Evolutionary conservation across 2,797 vertebrate genomes (phyloP).

Genomic region (Threskiornis aethiopicus): DNA sequence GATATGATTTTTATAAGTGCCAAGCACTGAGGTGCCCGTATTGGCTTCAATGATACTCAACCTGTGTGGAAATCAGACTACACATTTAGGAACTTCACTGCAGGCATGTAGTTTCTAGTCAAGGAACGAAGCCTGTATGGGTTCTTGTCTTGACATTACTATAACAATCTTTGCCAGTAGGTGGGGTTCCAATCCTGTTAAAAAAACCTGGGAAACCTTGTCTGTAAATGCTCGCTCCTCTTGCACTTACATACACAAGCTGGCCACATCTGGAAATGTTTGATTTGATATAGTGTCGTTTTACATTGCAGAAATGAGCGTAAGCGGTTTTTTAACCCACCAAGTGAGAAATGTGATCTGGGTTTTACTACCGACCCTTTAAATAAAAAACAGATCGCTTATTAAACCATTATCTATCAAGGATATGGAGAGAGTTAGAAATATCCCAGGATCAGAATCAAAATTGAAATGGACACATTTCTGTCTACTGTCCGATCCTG

Average conservation of each 20-base stretch:
- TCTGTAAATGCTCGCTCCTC: not conserved
- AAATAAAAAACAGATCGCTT: constrained; percentile 87
- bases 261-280: constrained; percentile 99
- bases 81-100: not conserved
- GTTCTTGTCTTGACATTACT: not conserved
- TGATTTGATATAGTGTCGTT: constrained; percentile 99
- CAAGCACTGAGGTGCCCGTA: not conserved
- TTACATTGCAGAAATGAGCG: constrained; percentile 98
- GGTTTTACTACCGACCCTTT: constrained; percentile 89
- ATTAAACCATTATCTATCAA: constrained; percentile 90
- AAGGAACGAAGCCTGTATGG: not conserved
- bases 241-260: constrained; percentile 64
- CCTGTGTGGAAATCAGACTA: not conserved
- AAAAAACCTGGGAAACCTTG: constrained; percentile 42
- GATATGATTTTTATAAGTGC: not conserved
- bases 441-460: constrained; percentile 39
- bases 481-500: constrained; percentile 39
- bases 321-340: constrained; percentile 89
- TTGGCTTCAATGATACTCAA: not conserved
- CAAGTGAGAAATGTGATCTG: constrained; percentile 91
- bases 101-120: accelerated
- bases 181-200: constrained; percentile 84
- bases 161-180: constrained; percentile 78
- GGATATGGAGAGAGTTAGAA: constrained; percentile 67
- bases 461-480: constrained; percentile 58